Conservation (phyloP, 2,888 invertebrate species). For the Rhodophaea formosa region DNA sequence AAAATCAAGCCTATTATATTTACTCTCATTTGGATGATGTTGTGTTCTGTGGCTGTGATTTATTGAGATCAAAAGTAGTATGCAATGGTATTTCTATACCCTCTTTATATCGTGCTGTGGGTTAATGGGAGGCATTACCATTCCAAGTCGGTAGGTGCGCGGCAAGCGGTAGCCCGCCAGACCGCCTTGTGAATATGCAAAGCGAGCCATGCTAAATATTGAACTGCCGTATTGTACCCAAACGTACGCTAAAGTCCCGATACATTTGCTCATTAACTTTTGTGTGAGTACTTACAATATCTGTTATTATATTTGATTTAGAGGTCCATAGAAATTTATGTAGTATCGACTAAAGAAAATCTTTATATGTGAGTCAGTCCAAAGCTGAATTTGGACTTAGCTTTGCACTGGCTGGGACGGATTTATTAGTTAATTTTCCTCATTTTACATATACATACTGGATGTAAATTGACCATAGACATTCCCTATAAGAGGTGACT, state of each 20-base stretch:
- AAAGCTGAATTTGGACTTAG: no score
- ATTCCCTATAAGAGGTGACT: no score
- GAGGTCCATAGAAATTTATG: no score
- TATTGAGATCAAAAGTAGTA: no score
- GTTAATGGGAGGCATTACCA: slow-evolving; percentile 66
- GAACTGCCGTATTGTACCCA: slow-evolving; percentile 55
- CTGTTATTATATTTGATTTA: not conserved
- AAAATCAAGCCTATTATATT: no score
- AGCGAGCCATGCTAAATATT: slow-evolving; percentile 66
- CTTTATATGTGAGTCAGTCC: no score
- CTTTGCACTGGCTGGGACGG: no score
- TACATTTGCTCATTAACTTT: slow-evolving; percentile 22
- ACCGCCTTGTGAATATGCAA: slow-evolving; percentile 73
- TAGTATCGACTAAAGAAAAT: no score
- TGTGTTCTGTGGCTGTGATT: not conserved
- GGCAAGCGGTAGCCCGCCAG: slow-evolving; percentile 47
- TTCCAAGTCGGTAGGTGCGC: slow-evolving; percentile 60
- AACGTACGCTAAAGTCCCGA: slow-evolving; percentile 39
- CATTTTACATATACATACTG: no score
- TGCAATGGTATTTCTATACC: not conserved
- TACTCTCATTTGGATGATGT: not conserved
- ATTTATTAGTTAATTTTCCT: no score
- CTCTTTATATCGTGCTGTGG: slow-evolving; percentile 28
- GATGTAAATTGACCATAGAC: no score
- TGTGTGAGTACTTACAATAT: not conserved